Base-by-base conservation (phyloP, 2,113 vertebrate genomes). In the Ploceus nigricollis region DNA sequence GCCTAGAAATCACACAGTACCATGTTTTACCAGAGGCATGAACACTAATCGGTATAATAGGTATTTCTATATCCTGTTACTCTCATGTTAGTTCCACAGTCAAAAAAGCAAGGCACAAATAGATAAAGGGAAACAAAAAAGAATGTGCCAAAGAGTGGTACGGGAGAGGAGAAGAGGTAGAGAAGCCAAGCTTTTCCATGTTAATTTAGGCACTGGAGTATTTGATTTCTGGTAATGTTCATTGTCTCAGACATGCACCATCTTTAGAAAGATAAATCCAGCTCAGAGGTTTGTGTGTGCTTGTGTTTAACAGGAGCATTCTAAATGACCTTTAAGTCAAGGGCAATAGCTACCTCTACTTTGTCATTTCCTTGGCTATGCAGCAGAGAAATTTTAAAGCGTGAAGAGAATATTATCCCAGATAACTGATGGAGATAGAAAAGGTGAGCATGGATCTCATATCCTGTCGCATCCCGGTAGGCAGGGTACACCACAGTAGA, bases 401-500 rank as follows among this genome's bases (percentile, higher is more conserved):
- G 95, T 76, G 92, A 76, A 73, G 42, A 95, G 95, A 89, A 97
- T 97, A 94, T 97, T 97, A 98, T 98, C 97, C 70, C 63, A 92
- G 68, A 48, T 96, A 97, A 97, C 39, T 96, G 87, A 65, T 96
- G 92, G 98, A 98, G 98, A 96, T 91, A 94, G 94, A 87, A 98
- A 97, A 97, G 98, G 95, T 97, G 97, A 98, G 72, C 70, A 57
- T 76, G 50, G 95, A 96, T 80, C 86, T 93, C 95, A 95, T 90
- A 97, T 94, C 69, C 96, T 97, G 96, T 97, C 95, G 84, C 84
- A 97, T 97, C 97, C 92, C 97, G 98, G 96, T 97, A 98, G 97
- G 98, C 94, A 97, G 96, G 95, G 97, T 44, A 71, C 6, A 30
- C 30, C 58, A 24, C 23, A 45, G 22, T n/a, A 51, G 64, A 15